Evolutionary conservation across 1,140 invertebrate species (phyloP), one percentile per base, ranked within the genome.

Genomic region (Drosophila jambulina): DNA sequence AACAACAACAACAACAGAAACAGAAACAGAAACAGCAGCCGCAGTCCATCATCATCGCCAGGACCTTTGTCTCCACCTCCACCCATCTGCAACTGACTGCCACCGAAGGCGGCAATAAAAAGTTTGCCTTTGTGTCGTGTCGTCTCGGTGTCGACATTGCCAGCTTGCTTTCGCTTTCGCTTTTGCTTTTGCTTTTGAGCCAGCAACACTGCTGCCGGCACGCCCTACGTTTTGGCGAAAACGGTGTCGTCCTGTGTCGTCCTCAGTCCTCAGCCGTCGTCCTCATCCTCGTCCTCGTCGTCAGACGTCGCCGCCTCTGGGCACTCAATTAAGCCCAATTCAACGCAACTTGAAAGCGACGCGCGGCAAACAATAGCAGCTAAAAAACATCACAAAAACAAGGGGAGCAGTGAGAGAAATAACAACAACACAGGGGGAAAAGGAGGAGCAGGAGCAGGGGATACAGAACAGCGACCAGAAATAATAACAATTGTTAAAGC

Each of bases 301-400:
- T 62, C 62, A 65, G 62, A 68, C 67, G 76, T 40, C 80, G 62
- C 51, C 67, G 82, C 82, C 79, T 82, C 71, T 79, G 82, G 82
- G 61, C 82, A 86, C 83, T 86, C 82, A 86, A 86, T 86, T 86
- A 86, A 76, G 84, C 70, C 74, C 82, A 86, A 86, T 86, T 86
- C 75, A 82, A 82, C 48, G 78, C 71, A 74, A 77, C 82, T 85
- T 80, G 72, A 80, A 85, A 85, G 67, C 63, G 76, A 78, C 77
- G 65, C 65, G 36, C 62, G 25, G 19, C 58, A 32, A 43, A 27
- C 42, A 48, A 45, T 69, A 49, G 42, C 63, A 38, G 45, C 51
- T 61, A 25, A 56, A 61, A 59, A 42, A 27, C 36, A 56, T 38
- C 53, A 62, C 46, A 29, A 38, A 17, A 71, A 60, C 13, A 59